These are phyloP conservation scores for Asbolus verrucosus DNA, from an alignment of 1,140 invertebrate genomes.

Conservation along the genomic window DNA sequence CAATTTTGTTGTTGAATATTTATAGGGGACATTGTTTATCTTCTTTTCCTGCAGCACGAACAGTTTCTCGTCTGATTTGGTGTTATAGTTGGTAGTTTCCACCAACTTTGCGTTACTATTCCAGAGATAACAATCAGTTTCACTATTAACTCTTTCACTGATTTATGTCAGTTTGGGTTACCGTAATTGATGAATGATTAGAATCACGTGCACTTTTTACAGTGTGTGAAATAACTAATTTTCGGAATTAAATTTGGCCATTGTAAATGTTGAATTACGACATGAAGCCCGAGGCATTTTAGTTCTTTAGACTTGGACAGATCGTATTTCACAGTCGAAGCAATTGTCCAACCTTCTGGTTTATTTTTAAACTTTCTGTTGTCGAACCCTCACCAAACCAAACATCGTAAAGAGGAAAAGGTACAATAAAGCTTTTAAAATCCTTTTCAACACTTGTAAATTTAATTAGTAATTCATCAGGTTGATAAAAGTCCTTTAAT, in stretches of 20 bases:
- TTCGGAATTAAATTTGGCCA: background rate
- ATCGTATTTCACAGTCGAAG: slow-evolving; percentile 1
- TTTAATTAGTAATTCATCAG: slow-evolving; percentile 3
- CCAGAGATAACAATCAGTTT: no score
- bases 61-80: no score
- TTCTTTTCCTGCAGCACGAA: no score
- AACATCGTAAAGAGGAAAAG: background rate
- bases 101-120: no score
- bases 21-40: no score
- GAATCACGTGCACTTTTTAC: no score
- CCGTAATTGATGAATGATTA: no score
- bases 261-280: background rate
- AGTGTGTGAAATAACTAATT: no score
- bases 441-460: slow-evolving; percentile 7
- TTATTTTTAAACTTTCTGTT: slow-evolving; percentile 18
- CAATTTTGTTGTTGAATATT: no score
- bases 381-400: background rate
- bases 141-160: no score
- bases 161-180: no score
- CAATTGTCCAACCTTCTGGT: background rate
- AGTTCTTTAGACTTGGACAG: background rate
- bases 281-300: background rate
- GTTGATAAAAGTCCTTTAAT: background rate
- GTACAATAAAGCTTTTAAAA: background rate
- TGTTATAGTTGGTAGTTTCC: no score